Percentiles rank a stretch among this genome's conserved stretches.
These are phyloP conservation scores for Vanacampus margaritifer DNA, from an alignment of 2,113 vertebrate genomes.

Conservation along the genomic window DNA sequence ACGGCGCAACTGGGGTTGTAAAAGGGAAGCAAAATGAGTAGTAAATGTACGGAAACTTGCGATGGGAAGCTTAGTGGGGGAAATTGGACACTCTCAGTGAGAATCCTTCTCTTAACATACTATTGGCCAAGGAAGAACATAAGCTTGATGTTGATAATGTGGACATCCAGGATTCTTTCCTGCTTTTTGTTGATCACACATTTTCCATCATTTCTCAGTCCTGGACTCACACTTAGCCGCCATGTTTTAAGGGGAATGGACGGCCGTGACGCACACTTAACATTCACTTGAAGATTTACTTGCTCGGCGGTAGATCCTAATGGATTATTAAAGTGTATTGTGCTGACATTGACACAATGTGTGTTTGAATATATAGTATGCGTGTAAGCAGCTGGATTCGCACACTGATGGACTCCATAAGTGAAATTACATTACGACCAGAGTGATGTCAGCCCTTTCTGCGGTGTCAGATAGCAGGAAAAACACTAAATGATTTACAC, in stretches of 20 bases:
- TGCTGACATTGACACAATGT: conserved; percentile 1
- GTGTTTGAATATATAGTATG: not conserved
- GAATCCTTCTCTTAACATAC: not conserved
- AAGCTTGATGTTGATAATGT: not conserved
- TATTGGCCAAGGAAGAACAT: too few species aligned
- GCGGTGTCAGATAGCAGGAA: not conserved
- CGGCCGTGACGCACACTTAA: not conserved
- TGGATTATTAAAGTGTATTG: conserved; percentile 4
- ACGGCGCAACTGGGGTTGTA: not conserved
- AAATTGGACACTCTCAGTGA: not conserved
- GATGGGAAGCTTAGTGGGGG: not conserved
- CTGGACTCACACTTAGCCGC: not conserved
- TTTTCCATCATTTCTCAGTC: not conserved
- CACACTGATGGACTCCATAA: not conserved
- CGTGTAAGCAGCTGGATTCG: not conserved
- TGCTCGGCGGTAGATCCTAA: not conserved
- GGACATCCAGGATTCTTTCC: not conserved
- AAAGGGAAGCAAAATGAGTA: not conserved
- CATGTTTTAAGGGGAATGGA: not conserved
- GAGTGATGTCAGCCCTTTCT: not conserved
- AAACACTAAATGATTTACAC: not conserved
- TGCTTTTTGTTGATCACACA: not conserved
- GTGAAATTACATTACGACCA: not conserved
- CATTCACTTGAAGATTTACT: not conserved
- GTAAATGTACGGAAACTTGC: not conserved